These are phyloP conservation scores for Ischnus inquisitorius DNA, from an alignment of 2,888 invertebrate species.

Conservation along the genomic window DNA sequence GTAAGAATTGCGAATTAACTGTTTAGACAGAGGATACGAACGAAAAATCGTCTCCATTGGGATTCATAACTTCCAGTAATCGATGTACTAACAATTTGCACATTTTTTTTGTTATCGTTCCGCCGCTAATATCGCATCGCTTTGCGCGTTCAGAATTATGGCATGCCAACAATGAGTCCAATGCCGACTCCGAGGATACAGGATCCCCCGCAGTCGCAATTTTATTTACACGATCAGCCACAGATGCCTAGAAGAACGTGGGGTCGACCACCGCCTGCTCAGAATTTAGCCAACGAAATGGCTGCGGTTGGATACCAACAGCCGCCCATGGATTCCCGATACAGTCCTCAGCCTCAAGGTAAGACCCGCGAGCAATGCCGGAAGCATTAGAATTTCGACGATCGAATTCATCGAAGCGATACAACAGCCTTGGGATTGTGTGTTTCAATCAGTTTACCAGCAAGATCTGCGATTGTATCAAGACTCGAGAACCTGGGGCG, in stretches of 20 bases:
- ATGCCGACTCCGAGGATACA: slow-evolving; percentile 80
- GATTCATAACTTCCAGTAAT: neutral
- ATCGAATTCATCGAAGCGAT: slow-evolving; percentile 36
- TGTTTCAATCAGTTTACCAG: slow-evolving; percentile 79
- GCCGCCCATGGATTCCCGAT: slow-evolving; percentile 80
- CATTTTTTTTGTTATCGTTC: slow-evolving; percentile 5
- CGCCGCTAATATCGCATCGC: slow-evolving; percentile 52
- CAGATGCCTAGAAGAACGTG: slow-evolving; percentile 86
- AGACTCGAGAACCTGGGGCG: slow-evolving; percentile 83
- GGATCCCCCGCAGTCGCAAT: slow-evolving; percentile 87
- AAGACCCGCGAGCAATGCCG: slow-evolving; percentile 38
- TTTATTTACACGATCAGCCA: slow-evolving; percentile 91
- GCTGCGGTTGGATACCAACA: slow-evolving; percentile 82
- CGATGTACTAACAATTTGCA: slow-evolving; percentile 42
- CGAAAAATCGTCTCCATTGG: neutral
- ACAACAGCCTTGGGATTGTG: slow-evolving; percentile 48
- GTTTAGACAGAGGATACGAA: neutral
- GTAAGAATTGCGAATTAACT: slow-evolving; percentile 70
- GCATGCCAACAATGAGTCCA: slow-evolving; percentile 80
- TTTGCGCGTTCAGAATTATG: slow-evolving; percentile 76
- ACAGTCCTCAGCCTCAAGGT: slow-evolving; percentile 79
- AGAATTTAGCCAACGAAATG: slow-evolving; percentile 83
- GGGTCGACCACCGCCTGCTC: slow-evolving; percentile 85
- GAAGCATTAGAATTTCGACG: slow-evolving; percentile 12
- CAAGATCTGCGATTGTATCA: slow-evolving; percentile 83